Percentiles rank a stretch among this genome's conserved stretches.
phyloP scores from a whole-genome alignment of 2,888 invertebrate genomes.

The Poecilobothrus nobilitatus region DNA sequence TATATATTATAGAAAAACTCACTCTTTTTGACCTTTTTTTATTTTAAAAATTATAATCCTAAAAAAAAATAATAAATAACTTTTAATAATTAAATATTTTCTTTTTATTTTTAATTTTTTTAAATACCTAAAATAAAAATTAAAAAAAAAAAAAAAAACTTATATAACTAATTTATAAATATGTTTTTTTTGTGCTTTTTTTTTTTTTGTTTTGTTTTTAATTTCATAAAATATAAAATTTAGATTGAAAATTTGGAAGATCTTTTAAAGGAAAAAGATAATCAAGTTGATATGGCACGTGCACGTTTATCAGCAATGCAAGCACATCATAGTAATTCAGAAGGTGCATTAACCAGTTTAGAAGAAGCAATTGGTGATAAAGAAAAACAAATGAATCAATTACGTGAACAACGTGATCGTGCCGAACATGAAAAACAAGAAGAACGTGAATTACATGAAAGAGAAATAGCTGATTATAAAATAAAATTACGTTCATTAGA shows the following conservation, averaged over 20 bases:
- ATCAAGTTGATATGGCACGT: slow-evolving; percentile 91
- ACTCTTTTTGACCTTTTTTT: no score
- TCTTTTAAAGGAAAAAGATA: slow-evolving; percentile 93
- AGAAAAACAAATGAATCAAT: slow-evolving; percentile 92
- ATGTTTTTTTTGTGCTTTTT: not conserved
- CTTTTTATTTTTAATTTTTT: no score
- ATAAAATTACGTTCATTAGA: slow-evolving; percentile 86
- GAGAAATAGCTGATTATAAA: slow-evolving; percentile 90
- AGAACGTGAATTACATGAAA: slow-evolving; percentile 86
- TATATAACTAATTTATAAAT: not conserved
- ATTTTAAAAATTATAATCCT: no score
- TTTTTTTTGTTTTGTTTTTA: no score
- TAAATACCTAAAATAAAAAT: no score
- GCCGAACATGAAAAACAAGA: slow-evolving; percentile 94
- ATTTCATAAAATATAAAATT: slow-evolving; percentile 10
- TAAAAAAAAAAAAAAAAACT: not conserved
- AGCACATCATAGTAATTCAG: slow-evolving; percentile 87
- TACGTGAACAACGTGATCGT: slow-evolving; percentile 84
- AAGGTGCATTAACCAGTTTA: slow-evolving; percentile 83
- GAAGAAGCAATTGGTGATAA: slow-evolving; percentile 95
- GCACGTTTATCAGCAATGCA: slow-evolving; percentile 86
- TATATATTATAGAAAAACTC: no score
- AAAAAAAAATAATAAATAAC: no score
- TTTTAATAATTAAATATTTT: no score
- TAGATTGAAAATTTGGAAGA: slow-evolving; percentile 98